These are phyloP conservation scores for Malaclemys terrapin DNA, from an alignment of 2,113 vertebrate species.

Conservation along the genomic window DNA sequence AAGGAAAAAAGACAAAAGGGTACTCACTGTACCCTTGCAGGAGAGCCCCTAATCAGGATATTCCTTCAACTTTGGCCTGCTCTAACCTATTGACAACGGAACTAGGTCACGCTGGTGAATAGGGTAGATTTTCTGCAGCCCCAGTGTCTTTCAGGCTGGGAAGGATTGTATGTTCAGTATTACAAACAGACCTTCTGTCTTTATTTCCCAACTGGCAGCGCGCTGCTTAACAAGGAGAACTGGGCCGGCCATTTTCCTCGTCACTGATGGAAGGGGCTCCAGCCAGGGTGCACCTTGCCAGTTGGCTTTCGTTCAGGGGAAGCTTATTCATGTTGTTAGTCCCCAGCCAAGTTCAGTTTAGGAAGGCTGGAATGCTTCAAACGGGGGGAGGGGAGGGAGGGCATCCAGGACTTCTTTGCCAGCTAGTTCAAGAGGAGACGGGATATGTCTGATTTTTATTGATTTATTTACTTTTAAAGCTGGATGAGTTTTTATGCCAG, in stretches of 20 bases:
- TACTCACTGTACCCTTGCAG: background rate
- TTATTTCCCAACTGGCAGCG: constrained; percentile 8
- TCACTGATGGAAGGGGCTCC: constrained; percentile 47
- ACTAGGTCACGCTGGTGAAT: constrained; percentile 19
- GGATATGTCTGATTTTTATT: background rate
- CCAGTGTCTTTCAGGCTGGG: constrained; percentile 42
- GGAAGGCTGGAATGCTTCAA: constrained; percentile 61
- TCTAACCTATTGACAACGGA: constrained; percentile 49
- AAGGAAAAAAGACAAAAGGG: constrained; percentile 21
- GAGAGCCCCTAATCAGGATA: constrained; percentile 18
- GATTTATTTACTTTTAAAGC: background rate
- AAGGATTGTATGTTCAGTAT: constrained; percentile 35
- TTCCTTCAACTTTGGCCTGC: constrained; percentile 6
- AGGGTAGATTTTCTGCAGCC: constrained; percentile 7
- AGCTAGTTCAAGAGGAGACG: background rate
- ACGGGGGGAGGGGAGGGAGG: background rate
- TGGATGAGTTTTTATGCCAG: background rate
- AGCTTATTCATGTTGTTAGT: constrained; percentile 63
- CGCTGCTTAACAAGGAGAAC: background rate
- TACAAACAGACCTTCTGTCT: constrained; percentile 37
- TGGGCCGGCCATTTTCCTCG: background rate
- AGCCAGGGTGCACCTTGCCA: constrained; percentile 4
- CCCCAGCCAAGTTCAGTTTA: constrained; percentile 61
- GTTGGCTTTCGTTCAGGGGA: constrained; percentile 66
- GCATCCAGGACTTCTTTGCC: background rate